phyloP scores from a whole-genome alignment of 2,113 vertebrate genomes.

The Meriones unguiculatus region DNA sequence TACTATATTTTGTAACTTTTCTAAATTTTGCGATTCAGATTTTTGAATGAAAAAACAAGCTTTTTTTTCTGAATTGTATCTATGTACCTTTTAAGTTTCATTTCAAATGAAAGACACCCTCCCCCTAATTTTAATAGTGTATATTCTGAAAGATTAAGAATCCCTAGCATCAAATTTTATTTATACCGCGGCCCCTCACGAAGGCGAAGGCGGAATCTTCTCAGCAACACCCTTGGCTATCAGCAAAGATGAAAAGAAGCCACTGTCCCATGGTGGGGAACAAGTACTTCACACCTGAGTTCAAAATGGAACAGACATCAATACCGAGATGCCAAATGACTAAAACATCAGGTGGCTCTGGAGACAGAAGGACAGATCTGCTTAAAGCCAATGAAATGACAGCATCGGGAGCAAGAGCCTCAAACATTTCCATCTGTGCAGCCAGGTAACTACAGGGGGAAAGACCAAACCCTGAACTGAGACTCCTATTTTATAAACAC shows the following conservation, averaged over 20 bases:
- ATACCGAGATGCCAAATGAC: not conserved
- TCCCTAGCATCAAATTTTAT: not conserved
- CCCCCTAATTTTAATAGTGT: not conserved
- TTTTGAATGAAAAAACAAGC: not conserved
- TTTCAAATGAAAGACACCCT: constrained; percentile 2
- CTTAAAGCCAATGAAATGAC: not conserved
- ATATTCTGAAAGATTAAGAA: not conserved
- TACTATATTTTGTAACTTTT: not conserved
- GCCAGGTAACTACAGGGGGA: not conserved
- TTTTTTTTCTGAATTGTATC: not conserved
- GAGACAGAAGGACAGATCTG: not conserved
- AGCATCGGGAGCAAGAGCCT: not conserved
- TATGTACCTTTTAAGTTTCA: not conserved
- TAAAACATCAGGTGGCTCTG: not conserved
- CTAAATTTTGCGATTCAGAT: constrained; percentile 9
- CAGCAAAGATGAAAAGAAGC: constrained; percentile 21
- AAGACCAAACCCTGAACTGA: not conserved
- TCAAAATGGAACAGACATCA: not conserved
- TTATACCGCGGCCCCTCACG: constrained; percentile 9
- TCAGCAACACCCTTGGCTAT: not conserved
- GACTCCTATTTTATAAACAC: not conserved
- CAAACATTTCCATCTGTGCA: not conserved
- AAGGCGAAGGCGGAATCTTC: not conserved
- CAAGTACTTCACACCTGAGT: not conserved
- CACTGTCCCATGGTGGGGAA: not conserved